phyloP scores from a whole-genome alignment of 2,797 vertebrate genomes.

The Dicrostonyx torquatus region DNA sequence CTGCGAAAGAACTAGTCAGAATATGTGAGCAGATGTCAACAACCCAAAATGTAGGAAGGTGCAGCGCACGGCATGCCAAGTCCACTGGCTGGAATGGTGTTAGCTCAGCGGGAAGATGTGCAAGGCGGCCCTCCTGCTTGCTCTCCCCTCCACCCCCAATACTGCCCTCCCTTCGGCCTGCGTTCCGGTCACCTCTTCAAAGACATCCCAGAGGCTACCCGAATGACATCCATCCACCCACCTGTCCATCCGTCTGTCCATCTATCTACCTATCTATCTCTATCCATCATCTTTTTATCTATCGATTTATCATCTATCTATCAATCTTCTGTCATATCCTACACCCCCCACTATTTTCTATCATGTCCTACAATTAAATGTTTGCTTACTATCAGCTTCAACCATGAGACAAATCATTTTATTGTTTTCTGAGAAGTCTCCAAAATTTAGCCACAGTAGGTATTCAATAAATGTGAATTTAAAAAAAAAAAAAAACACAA shows the following conservation, averaged over 20 bases:
- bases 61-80: neutral
- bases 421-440: constrained; percentile 35
- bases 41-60: neutral
- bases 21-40: constrained; percentile 31
- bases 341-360: neutral
- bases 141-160: neutral
- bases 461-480: neutral
- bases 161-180: neutral
- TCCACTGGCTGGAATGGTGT: neutral
- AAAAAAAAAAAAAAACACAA: neutral
- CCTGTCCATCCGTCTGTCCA: too few species aligned
- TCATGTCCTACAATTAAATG: neutral
- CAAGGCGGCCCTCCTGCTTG: neutral
- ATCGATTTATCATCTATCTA: neutral
- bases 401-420: neutral
- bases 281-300: too few species aligned
- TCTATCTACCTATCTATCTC: too few species aligned
- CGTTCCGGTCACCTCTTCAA: neutral
- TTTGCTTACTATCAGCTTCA: constrained; percentile 24
- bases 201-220: neutral
- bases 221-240: neutral
- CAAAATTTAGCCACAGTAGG: neutral
- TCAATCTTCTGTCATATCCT: neutral
- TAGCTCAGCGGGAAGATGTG: neutral
- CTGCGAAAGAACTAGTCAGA: neutral